Evolutionary conservation across 2,888 invertebrate species (phyloP).

Genomic region (Apamea sordens): DNA sequence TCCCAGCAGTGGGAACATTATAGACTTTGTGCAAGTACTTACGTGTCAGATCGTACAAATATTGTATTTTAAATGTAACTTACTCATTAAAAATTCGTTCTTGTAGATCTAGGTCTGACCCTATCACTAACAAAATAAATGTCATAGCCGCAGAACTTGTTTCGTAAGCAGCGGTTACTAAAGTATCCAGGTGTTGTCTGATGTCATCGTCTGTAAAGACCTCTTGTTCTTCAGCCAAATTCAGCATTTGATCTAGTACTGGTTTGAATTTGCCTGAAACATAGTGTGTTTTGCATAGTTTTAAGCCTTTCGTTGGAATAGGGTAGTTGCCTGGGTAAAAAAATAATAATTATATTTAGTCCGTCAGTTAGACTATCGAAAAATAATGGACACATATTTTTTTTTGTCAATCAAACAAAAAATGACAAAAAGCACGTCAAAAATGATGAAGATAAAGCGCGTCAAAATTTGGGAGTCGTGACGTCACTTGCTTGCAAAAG

Average conservation of each 20-base stretch:
- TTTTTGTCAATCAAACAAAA: too few species aligned
- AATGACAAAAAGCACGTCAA: too few species aligned
- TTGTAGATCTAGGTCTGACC: conserved; percentile 36
- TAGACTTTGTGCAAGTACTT: neutral
- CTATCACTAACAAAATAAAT: conserved; percentile 34
- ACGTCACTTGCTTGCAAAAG: too few species aligned
- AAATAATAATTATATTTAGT: too few species aligned
- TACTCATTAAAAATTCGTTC: conserved; percentile 25
- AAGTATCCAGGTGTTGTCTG: conserved; percentile 44
- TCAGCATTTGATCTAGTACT: conserved; percentile 43
- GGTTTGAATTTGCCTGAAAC: conserved; percentile 46
- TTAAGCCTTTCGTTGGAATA: neutral
- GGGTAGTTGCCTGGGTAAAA: too few species aligned
- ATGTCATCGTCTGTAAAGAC: conserved; percentile 45
- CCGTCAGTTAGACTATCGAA: too few species aligned
- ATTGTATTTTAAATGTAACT: neutral
- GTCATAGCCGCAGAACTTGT: conserved; percentile 26
- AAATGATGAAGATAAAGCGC: too few species aligned
- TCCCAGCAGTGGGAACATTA: neutral
- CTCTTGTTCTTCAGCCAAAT: conserved; percentile 15
- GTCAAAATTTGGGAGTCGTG: too few species aligned
- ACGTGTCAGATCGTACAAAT: neutral
- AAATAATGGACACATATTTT: too few species aligned
- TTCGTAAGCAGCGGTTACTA: conserved; percentile 40
- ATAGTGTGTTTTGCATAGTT: neutral